Conservation (phyloP, 2,797 vertebrate genomes). For the Sciurus carolinensis region DNA sequence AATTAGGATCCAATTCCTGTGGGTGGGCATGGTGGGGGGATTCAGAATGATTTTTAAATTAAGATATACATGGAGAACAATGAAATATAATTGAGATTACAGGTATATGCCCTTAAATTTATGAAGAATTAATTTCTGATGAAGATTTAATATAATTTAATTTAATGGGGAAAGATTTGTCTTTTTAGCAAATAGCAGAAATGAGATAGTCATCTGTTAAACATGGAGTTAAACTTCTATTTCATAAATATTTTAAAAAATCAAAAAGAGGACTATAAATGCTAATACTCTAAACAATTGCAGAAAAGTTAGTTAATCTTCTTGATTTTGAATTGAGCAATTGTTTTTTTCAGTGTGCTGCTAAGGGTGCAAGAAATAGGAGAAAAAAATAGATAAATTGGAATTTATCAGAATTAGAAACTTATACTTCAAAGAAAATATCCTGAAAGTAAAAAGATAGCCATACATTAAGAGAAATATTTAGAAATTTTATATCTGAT, state of each 20-base stretch:
- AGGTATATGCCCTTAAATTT: neutral
- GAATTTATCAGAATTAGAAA: neutral
- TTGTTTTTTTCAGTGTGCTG: neutral
- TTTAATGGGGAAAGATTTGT: neutral
- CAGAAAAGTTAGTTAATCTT: neutral
- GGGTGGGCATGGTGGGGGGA: no score
- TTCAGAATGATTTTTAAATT: neutral
- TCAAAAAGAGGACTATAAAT: neutral
- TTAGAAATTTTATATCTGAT: no score
- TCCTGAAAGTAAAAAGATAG: neutral
- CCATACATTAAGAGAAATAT: neutral
- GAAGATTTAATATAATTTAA: neutral
- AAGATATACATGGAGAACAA: neutral
- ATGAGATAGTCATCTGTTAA: neutral
- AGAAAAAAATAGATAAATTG: neutral
- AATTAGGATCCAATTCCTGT: no score
- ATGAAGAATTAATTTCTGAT: neutral
- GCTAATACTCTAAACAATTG: neutral
- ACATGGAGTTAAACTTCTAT: neutral
- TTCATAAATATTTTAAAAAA: neutral
- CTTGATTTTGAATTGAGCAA: neutral
- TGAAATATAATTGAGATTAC: neutral
- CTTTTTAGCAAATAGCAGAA: neutral
- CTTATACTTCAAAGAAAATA: neutral
- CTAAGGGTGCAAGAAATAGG: neutral